Evolutionary conservation across 2,797 vertebrate species (phyloP).

Genomic region (Carapus acus): DNA sequence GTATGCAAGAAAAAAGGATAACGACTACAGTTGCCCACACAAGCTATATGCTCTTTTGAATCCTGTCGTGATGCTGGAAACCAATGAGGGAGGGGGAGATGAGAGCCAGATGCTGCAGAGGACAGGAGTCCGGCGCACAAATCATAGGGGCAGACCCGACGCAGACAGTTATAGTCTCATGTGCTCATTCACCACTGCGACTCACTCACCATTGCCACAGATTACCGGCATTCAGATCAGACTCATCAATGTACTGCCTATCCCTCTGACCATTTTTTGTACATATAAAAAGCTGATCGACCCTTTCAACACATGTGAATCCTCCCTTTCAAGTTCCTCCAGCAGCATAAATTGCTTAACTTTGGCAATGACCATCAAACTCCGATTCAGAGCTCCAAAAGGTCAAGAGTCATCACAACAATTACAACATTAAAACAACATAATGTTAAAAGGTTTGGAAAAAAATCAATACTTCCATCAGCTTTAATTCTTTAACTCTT

Average conservation of each 20-base stretch:
- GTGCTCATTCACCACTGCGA: constrained; percentile 22
- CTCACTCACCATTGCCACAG: constrained; percentile 30
- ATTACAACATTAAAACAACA: too few relatives aligned
- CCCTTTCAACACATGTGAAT: too few relatives aligned
- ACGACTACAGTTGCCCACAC: constrained; percentile 19
- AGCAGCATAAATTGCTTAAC: too few relatives aligned
- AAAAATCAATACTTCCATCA: too few relatives aligned
- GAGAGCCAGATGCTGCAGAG: constrained; percentile 58
- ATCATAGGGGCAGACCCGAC: constrained; percentile 45
- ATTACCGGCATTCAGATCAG: constrained; percentile 35
- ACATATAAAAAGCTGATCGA: too few relatives aligned
- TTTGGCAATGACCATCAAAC: too few relatives aligned
- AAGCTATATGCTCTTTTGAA: constrained; percentile 23
- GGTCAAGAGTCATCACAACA: too few relatives aligned
- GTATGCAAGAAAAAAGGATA: constrained; percentile 15
- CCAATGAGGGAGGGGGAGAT: constrained; percentile 37
- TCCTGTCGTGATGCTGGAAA: constrained; percentile 46
- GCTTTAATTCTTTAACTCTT: too few relatives aligned
- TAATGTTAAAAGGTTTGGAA: too few relatives aligned
- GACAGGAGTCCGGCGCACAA: constrained; percentile 43
- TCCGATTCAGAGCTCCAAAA: too few relatives aligned
- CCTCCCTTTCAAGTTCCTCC: too few relatives aligned
- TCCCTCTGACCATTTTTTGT: too few relatives aligned
- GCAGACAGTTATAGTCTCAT: constrained; percentile 32
- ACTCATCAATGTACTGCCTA: constrained; percentile 21